phyloP scores from a whole-genome alignment of 53 echinoderm and acorn worm genomes.

The Crossaster papposus region DNA sequence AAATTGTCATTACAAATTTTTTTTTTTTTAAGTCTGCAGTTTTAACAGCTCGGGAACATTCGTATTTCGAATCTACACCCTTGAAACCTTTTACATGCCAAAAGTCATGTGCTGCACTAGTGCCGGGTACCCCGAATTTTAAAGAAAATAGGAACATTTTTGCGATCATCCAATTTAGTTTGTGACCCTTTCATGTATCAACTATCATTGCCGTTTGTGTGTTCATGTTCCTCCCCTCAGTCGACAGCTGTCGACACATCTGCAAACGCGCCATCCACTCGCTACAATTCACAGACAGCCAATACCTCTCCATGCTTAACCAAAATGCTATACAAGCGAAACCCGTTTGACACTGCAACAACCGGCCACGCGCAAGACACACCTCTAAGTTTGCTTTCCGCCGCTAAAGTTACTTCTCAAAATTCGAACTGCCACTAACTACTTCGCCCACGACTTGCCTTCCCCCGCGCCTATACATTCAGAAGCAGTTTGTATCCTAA shows the following conservation, averaged over 20 bases:
- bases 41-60: too few relatives aligned
- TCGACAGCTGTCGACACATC: background rate
- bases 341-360: background rate
- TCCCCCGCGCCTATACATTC: background rate
- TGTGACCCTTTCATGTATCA: background rate
- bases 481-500: conserved; percentile 51
- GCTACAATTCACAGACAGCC: background rate
- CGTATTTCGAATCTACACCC: too few relatives aligned
- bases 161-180: background rate
- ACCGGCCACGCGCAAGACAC: background rate
- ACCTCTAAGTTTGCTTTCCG: background rate
- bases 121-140: too few relatives aligned
- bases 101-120: too few relatives aligned
- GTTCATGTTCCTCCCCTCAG: background rate
- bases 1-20: too few relatives aligned
- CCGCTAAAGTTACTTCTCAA: background rate
- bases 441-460: background rate
- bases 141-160: too few relatives aligned
- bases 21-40: too few relatives aligned
- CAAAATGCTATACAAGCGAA: background rate
- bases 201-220: background rate
- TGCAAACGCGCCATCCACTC: background rate
- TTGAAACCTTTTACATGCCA: too few relatives aligned
- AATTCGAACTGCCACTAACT: conserved; percentile 7
- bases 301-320: background rate